Evolutionary conservation across 2,797 vertebrate genomes (phyloP), one percentile per base, ranked within the genome.

Genomic region (Sebastes diploproa): DNA sequence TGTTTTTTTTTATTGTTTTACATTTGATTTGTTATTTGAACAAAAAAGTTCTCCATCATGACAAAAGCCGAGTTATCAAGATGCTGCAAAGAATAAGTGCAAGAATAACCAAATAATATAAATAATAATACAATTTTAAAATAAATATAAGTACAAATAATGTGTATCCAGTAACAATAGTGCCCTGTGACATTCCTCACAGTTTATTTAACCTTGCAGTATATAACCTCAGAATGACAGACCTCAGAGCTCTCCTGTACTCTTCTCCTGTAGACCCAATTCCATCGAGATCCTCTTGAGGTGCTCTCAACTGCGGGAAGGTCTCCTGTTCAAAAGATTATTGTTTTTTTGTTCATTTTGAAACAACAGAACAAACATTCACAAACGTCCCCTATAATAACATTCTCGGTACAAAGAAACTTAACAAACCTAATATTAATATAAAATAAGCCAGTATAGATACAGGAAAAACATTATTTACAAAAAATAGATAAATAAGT

Each of bases 161-260:
- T 22, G 22, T 22, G 22, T 20, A 18, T 60, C 1, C 11, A 56
- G 9, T 25, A 27, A 2, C 3, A 25, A 27, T 29, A 10, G 12
- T 29, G 14, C 9, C 22, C 11, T 27, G 22, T 52, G 5, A 56
- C 1, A 0, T 30, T 60, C 5, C 16, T 76, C 13, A 6, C 9
- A 25, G 5, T n/a, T 27, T 54, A 14, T 63, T 54, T 23, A 50
- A 74, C 9, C 9, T 58, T 9, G 25, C 12, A 16, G 1, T 38
- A 7, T 22, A 30, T 27, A 66, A 46, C 11, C 5, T 6, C 18
- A 78, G 27, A 52, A 52, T 50, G 2, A 68, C 93, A 88, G 72
- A 99, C 98, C 97, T 97, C 32, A 98, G 81, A 72, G 94, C 96
- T 79, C 90, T 96, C 87, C 95, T 97, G 78, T 99, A 99, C 71